A percentile compares a stretch with the other conserved stretches of the same genome.
phyloP scores from a whole-genome alignment of 2,888 invertebrate genomes.

The Pinctada fucata region DNA sequence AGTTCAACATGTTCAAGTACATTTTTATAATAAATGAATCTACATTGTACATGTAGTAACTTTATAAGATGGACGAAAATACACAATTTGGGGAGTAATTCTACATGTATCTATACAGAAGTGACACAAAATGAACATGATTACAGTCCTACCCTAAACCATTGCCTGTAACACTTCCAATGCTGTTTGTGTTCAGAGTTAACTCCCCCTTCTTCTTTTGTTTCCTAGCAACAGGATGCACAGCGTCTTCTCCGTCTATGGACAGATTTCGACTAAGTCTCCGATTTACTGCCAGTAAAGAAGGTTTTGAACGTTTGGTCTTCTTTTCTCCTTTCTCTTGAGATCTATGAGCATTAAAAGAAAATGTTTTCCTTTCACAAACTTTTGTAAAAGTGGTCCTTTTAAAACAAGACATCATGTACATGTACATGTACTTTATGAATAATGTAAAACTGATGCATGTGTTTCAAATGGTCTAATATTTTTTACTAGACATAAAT shows the following conservation, averaged over 20 bases:
- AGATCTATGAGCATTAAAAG: conserved; percentile 36
- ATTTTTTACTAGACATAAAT: too few relatives aligned
- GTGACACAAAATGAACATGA: too few relatives aligned
- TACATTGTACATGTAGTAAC: too few relatives aligned
- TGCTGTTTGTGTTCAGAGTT: not conserved
- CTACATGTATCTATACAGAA: too few relatives aligned
- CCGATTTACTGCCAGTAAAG: conserved; percentile 7
- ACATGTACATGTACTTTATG: too few relatives aligned
- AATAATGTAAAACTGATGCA: too few relatives aligned
- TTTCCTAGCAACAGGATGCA: conserved; percentile 23
- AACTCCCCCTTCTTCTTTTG: conserved; percentile 21
- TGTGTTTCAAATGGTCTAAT: too few relatives aligned
- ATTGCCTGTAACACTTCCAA: not conserved
- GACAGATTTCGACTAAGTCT: conserved; percentile 26
- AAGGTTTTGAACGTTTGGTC: conserved; percentile 37
- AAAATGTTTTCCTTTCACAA: not conserved
- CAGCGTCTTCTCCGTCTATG: conserved; percentile 24
- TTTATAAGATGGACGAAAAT: too few relatives aligned
- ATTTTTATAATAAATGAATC: too few relatives aligned
- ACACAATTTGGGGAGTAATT: too few relatives aligned
- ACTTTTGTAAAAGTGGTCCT: not conserved
- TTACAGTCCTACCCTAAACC: not conserved
- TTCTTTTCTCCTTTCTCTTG: conserved; percentile 51
- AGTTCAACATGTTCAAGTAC: too few relatives aligned
- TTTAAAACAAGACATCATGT: too few relatives aligned